Conservation (phyloP, 2,797 vertebrate genomes). For the Danio albolineatus region DNA sequence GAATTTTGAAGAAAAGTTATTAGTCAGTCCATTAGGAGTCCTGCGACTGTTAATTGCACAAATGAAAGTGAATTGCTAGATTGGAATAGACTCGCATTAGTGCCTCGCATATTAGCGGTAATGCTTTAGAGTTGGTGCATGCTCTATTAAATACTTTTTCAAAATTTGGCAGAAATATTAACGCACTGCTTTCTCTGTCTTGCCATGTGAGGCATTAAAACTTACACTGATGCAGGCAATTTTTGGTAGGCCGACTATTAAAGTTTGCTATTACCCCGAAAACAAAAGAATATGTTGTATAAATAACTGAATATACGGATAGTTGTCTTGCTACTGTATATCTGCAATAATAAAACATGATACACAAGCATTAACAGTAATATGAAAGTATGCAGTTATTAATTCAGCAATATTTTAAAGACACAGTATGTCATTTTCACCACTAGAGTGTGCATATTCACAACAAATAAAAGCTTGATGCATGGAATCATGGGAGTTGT, state of each 20-base stretch:
- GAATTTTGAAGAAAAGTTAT: slow-evolving; percentile 19
- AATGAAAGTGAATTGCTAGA: slow-evolving; percentile 21
- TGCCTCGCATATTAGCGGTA: neutral
- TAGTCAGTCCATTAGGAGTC: slow-evolving; percentile 16
- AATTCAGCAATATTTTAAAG: too few species aligned
- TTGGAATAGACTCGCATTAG: neutral
- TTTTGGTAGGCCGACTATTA: neutral
- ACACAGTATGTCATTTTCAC: too few species aligned
- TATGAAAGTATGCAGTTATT: too few species aligned
- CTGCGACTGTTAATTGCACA: slow-evolving; percentile 9
- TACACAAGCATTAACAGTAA: too few species aligned
- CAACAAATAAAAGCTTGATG: too few species aligned
- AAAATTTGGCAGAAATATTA: neutral
- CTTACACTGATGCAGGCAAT: neutral
- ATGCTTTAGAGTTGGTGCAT: neutral
- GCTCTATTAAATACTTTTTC: neutral
- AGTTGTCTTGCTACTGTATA: too few species aligned
- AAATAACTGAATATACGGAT: too few species aligned
- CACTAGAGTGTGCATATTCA: too few species aligned
- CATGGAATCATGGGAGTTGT: too few species aligned
- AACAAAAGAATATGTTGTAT: neutral
- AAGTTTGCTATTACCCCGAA: neutral
- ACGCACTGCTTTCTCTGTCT: neutral
- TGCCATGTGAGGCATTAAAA: neutral
- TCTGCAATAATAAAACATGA: too few species aligned